These are phyloP conservation scores for Chiloscyllium plagiosum DNA, from an alignment of 2,113 vertebrate genomes.

Conservation along the genomic window DNA sequence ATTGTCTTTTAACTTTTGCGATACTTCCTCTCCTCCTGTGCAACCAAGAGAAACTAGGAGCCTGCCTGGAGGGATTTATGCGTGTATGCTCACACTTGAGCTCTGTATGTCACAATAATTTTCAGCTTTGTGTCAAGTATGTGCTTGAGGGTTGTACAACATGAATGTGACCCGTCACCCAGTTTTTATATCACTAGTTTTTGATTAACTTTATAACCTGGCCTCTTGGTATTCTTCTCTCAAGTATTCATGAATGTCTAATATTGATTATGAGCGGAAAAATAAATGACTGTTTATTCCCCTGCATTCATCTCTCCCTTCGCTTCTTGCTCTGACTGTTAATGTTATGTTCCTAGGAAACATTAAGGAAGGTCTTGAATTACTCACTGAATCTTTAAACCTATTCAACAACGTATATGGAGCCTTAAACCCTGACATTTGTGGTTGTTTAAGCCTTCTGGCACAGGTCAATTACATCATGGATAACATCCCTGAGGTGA, in stretches of 20 bases:
- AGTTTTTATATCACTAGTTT: neutral
- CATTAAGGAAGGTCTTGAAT: constrained; percentile 60
- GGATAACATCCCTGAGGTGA: constrained; percentile 46
- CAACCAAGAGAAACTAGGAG: neutral
- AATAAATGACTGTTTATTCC: neutral
- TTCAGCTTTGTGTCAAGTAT: neutral
- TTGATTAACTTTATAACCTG: neutral
- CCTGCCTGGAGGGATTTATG: neutral
- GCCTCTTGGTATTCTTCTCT: neutral
- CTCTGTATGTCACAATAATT: neutral
- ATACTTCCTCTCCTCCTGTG: neutral
- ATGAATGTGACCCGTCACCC: neutral
- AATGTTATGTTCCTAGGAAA: constrained; percentile 49
- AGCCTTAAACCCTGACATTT: constrained; percentile 62
- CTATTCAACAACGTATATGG: constrained; percentile 64
- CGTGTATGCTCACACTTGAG: neutral
- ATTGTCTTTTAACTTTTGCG: neutral
- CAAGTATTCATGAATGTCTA: neutral
- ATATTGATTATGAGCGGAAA: neutral
- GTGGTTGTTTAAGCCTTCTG: constrained; percentile 58
- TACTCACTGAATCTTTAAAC: constrained; percentile 61
- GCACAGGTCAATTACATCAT: constrained; percentile 61
- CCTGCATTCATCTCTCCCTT: neutral
- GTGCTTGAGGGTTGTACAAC: neutral
- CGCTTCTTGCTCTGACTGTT: neutral